A percentile compares a stretch with the other conserved stretches of the same genome.
phyloP scores from a whole-genome alignment of 92 coral and sea anemone genomes.

The Phenganax marumi region DNA sequence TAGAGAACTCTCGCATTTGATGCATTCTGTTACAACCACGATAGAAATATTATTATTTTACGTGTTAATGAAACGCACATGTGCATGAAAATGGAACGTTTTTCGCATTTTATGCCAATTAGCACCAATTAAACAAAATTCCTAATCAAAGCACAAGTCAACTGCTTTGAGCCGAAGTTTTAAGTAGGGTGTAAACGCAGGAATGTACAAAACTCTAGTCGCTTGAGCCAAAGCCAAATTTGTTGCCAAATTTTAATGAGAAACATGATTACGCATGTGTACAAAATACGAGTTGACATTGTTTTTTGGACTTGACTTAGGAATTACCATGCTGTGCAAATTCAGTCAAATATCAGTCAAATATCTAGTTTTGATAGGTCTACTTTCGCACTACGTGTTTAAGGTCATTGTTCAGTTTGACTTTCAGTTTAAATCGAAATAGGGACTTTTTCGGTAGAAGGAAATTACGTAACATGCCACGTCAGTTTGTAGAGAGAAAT shows the following conservation, averaged over 20 bases:
- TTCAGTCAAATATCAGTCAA: neutral
- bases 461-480: neutral
- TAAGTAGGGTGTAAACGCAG: neutral
- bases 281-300: neutral
- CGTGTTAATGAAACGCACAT: too few species aligned
- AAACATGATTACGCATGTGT: neutral
- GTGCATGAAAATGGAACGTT: too few species aligned
- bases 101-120: too few species aligned
- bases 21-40: too few species aligned
- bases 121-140: too few species aligned
- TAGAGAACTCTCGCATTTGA: too few species aligned
- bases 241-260: neutral
- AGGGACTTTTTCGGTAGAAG: neutral
- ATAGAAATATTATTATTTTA: too few species aligned
- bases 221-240: conserved; percentile 4
- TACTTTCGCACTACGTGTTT: neutral
- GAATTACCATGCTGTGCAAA: neutral
- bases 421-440: neutral
- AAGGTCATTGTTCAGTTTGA: conserved; percentile 10
- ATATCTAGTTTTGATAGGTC: neutral
- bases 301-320: neutral
- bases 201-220: neutral
- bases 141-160: neutral
- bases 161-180: neutral
- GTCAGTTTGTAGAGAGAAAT: neutral